phyloP scores from a whole-genome alignment of 2,888 invertebrate species.

The Eupithecia subumbrata region DNA sequence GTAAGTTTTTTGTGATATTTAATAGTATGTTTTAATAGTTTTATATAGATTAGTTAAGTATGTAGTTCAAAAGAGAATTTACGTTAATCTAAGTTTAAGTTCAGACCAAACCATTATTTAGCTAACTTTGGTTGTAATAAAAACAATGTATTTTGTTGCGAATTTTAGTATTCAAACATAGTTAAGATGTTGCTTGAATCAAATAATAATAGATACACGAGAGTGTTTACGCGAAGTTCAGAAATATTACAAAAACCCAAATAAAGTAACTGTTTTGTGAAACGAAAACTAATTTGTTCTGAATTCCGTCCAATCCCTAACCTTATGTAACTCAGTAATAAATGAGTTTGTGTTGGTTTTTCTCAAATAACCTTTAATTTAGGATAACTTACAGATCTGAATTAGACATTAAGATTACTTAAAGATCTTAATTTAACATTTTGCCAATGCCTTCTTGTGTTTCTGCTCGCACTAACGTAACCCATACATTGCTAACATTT shows the following conservation, averaged over 20 bases:
- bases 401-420: too few relatives aligned
- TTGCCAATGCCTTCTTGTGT: too few relatives aligned
- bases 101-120: neutral
- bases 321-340: neutral
- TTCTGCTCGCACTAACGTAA: too few relatives aligned
- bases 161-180: neutral
- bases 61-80: neutral
- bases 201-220: neutral
- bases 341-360: too few relatives aligned
- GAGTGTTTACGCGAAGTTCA: neutral
- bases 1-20: neutral
- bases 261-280: slow-evolving; percentile 5
- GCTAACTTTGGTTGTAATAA: neutral
- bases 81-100: neutral
- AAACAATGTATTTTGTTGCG: neutral
- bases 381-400: too few relatives aligned
- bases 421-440: too few relatives aligned
- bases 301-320: neutral
- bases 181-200: neutral
- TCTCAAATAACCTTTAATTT: too few relatives aligned
- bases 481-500: too few relatives aligned
- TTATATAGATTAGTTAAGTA: neutral
- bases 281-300: neutral
- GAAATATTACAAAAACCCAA: neutral
- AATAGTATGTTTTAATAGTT: too few relatives aligned